Evolutionary conservation across 2,797 vertebrate genomes (phyloP).

Genomic region (Cercopithecus mitis): DNA sequence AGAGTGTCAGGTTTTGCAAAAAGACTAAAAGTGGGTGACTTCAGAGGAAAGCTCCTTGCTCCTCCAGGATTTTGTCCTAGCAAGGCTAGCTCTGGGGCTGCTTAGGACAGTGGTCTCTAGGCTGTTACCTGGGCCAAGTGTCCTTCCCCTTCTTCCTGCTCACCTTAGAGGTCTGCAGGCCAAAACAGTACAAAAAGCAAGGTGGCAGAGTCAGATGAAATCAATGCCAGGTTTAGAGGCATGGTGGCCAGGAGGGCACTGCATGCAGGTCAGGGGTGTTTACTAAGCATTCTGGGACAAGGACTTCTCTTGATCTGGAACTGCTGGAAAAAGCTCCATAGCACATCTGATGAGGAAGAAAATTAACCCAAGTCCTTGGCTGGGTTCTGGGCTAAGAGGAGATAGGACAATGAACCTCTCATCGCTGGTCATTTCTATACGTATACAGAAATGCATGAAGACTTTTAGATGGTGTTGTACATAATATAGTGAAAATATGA

Average conservation of each 20-base stretch:
- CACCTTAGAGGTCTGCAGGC: background rate
- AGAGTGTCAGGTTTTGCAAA: background rate
- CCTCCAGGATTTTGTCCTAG: background rate
- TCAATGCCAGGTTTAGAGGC: background rate
- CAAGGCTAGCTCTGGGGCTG: background rate
- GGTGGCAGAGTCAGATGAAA: background rate
- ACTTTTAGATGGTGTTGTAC: background rate
- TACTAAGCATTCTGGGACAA: background rate
- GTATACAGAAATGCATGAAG: background rate
- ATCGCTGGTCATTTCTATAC: background rate
- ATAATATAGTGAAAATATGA: background rate
- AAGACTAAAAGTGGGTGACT: background rate
- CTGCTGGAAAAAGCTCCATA: background rate
- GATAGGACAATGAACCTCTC: background rate
- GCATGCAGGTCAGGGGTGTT: background rate
- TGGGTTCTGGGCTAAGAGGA: background rate
- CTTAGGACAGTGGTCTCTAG: background rate
- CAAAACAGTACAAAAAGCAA: background rate
- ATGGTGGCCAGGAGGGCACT: background rate
- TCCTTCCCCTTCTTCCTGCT: background rate
- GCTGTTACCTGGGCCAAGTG: background rate
- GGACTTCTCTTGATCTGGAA: background rate
- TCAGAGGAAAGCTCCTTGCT: background rate
- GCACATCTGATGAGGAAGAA: conserved; percentile 44
- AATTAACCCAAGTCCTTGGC: conserved; percentile 54